phyloP scores from a whole-genome alignment of 1,140 invertebrate species.

The Drosophila punjabiensis region DNA sequence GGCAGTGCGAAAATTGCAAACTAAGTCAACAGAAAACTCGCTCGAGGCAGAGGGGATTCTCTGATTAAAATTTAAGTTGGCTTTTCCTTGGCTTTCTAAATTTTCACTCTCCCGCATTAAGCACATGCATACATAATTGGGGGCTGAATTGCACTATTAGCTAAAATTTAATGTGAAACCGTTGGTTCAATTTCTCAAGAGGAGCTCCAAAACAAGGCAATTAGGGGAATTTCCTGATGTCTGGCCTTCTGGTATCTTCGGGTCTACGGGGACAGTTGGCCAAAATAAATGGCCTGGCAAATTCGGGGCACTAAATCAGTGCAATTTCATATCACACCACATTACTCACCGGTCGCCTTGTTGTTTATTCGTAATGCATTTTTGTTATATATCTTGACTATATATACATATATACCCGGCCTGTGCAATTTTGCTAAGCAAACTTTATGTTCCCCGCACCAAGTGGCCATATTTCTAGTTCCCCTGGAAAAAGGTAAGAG shows the following conservation, averaged over 20 bases:
- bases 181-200: background rate
- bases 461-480: constrained; percentile 67
- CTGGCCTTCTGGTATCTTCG: constrained; percentile 31
- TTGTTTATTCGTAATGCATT: constrained; percentile 74
- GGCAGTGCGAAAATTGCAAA: constrained; percentile 56
- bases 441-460: constrained; percentile 62
- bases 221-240: constrained; percentile 27
- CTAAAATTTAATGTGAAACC: background rate
- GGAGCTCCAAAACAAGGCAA: constrained; percentile 22
- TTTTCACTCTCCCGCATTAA: constrained; percentile 5
- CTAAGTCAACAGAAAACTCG: constrained; percentile 71
- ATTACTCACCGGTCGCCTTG: constrained; percentile 64
- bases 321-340: constrained; percentile 73
- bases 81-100: constrained; percentile 8
- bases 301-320: constrained; percentile 71
- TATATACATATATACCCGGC: constrained; percentile 4
- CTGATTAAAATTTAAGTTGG: constrained; percentile 71
- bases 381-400: constrained; percentile 41
- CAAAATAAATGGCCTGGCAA: constrained; percentile 61
- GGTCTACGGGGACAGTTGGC: constrained; percentile 28
- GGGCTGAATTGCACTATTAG: constrained; percentile 14
- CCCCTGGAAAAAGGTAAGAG: constrained; percentile 30
- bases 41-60: constrained; percentile 17
- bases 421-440: constrained; percentile 43
- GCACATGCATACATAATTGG: constrained; percentile 10